Conservation (phyloP, 2,113 vertebrate species). For the Lonchura striata region DNA sequence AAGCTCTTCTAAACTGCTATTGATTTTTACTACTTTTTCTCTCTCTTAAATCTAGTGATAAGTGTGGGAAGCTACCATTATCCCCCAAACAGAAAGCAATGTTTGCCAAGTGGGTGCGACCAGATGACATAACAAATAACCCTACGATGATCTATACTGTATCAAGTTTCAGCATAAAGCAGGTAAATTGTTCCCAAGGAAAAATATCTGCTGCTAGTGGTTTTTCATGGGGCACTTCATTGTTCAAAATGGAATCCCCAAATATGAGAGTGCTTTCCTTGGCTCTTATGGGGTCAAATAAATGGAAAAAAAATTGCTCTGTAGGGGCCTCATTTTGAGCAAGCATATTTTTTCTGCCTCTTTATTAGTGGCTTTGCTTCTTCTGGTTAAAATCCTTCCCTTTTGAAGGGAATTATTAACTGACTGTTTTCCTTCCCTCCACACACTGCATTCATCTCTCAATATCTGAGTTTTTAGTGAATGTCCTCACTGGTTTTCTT, state of each 20-base stretch:
- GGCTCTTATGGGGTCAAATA: not conserved
- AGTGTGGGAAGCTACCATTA: conserved; percentile 87
- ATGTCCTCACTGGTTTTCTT: not conserved
- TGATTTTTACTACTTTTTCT: not conserved
- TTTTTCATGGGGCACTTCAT: not conserved
- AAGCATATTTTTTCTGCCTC: not conserved
- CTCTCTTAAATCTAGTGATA: conserved; percentile 80
- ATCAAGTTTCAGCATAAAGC: conserved; percentile 99
- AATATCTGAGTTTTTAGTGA: not conserved
- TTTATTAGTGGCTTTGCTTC: not conserved
- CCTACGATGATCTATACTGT: conserved; percentile 99
- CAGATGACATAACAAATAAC: conserved; percentile 92
- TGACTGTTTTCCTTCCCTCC: not conserved
- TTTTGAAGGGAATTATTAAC: not conserved
- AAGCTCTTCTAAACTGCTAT: not conserved
- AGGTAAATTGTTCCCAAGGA: conserved; percentile 74
- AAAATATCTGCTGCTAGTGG: not conserved
- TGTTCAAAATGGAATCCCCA: not conserved
- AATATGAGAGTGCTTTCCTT: not conserved
- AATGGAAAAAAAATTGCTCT: not conserved
- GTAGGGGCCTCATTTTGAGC: not conserved
- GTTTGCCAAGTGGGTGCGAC: conserved; percentile 93
- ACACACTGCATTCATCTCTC: not conserved
- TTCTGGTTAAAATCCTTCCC: not conserved
- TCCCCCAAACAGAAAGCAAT: conserved; percentile 95